Percentiles rank a stretch among this genome's conserved stretches.
Evolutionary conservation across 2,888 invertebrate species (phyloP).

Genomic region (Drosophila gaucha): DNA sequence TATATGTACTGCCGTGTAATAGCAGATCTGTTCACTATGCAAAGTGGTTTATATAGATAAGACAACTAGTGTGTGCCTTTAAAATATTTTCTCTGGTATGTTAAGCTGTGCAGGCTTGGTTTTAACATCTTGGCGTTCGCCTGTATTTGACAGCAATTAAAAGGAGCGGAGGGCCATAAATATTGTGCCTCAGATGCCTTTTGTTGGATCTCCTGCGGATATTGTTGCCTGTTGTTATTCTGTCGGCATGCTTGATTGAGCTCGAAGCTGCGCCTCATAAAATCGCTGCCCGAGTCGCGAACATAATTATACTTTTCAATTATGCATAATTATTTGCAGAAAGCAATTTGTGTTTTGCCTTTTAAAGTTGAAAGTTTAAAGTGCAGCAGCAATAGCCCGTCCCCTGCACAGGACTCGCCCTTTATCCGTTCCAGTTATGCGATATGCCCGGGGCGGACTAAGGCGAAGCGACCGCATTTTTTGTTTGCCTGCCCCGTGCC

Average conservation of each 20-base stretch:
- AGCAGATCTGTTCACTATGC: not conserved
- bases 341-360: conserved; percentile 61
- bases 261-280: conserved; percentile 65
- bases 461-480: conserved; percentile 68
- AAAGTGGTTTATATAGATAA: not conserved
- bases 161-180: conserved; percentile 59
- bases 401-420: not conserved
- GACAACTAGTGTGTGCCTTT: not conserved
- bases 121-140: conserved; percentile 4
- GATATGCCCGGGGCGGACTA: conserved; percentile 54
- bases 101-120: conserved; percentile 1
- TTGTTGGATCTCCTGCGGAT: conserved; percentile 2
- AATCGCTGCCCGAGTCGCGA: conserved; percentile 39
- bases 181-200: conserved; percentile 38
- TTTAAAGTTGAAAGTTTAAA: conserved; percentile 74
- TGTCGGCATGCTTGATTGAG: conserved; percentile 57
- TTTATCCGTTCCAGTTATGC: conserved; percentile 42
- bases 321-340: conserved; percentile 75
- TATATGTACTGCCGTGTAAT: too few relatives aligned
- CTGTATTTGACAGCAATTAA: conserved; percentile 63
- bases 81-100: not conserved
- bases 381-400: conserved; percentile 46
- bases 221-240: conserved; percentile 20
- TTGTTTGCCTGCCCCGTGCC: conserved; percentile 50
- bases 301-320: conserved; percentile 75